Conservation (phyloP, 2,888 invertebrate genomes). For the Aelia acuminata region DNA sequence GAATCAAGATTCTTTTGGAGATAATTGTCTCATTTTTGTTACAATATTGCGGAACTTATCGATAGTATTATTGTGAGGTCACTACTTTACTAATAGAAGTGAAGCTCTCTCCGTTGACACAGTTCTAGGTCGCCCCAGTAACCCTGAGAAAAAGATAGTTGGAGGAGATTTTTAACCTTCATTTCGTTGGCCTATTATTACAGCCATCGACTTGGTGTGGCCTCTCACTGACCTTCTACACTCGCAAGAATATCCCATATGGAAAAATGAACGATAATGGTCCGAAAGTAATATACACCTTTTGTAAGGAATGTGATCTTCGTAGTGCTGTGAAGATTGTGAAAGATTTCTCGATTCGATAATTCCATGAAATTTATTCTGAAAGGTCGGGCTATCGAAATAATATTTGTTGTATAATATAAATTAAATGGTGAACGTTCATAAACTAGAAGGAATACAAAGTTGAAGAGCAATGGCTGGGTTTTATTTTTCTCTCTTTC, state of each 20-base stretch:
- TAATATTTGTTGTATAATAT: too few relatives aligned
- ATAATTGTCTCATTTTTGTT: background rate
- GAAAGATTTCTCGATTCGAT: too few relatives aligned
- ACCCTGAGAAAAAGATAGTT: constrained; percentile 14
- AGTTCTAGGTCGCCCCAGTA: constrained; percentile 13
- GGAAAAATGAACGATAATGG: too few relatives aligned
- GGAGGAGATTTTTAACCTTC: constrained; percentile 7
- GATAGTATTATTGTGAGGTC: background rate
- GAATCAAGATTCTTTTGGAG: too few relatives aligned
- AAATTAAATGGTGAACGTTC: too few relatives aligned
- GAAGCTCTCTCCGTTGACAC: constrained; percentile 18
- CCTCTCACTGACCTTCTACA: background rate
- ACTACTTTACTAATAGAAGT: background rate
- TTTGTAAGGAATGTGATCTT: background rate
- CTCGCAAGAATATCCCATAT: background rate
- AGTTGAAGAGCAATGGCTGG: too few relatives aligned
- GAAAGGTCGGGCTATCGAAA: too few relatives aligned
- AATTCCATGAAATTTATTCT: too few relatives aligned
- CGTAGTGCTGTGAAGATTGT: background rate
- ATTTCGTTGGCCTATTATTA: background rate
- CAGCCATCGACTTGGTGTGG: background rate
- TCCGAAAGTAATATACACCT: background rate
- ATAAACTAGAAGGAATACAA: too few relatives aligned
- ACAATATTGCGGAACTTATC: background rate
- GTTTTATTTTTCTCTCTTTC: too few relatives aligned